Percentiles rank a stretch among this genome's conserved stretches.
Conservation (phyloP, 2,888 invertebrate genomes). For the Brachynemurus nebulosus region DNA sequence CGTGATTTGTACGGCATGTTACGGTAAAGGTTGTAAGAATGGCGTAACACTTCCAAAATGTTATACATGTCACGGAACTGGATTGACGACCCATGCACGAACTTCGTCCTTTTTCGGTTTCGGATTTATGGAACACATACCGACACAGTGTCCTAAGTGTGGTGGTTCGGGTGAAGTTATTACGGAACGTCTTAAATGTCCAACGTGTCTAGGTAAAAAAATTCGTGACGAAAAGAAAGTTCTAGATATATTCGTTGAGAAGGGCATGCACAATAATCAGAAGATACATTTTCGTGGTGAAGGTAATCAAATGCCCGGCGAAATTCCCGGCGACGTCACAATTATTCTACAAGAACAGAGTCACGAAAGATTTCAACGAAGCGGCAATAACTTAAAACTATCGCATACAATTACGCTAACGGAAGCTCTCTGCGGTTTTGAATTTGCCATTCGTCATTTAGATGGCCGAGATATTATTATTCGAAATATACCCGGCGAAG, state of each 20-base stretch:
- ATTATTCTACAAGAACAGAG: slow-evolving; percentile 71
- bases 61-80: slow-evolving; percentile 61
- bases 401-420: slow-evolving; percentile 64
- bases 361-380: slow-evolving; percentile 66
- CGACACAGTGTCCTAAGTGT: slow-evolving; percentile 46
- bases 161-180: slow-evolving; percentile 58
- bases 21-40: slow-evolving; percentile 61
- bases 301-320: slow-evolving; percentile 79
- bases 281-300: slow-evolving; percentile 77
- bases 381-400: slow-evolving; percentile 59
- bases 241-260: slow-evolving; percentile 76
- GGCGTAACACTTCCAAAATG: slow-evolving; percentile 50
- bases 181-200: slow-evolving; percentile 71
- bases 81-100: slow-evolving; percentile 60
- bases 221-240: slow-evolving; percentile 70
- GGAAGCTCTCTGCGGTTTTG: slow-evolving; percentile 84
- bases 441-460: slow-evolving; percentile 71
- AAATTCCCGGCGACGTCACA: slow-evolving; percentile 79
- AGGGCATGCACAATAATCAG: slow-evolving; percentile 77
- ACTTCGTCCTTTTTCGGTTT: slow-evolving; percentile 55
- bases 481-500: slow-evolving; percentile 61
- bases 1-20: slow-evolving; percentile 62
- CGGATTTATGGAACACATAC: slow-evolving; percentile 48
- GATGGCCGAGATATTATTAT: slow-evolving; percentile 76
- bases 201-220: slow-evolving; percentile 70